These are phyloP conservation scores for Sebastes vulpes DNA, from an alignment of 2,797 vertebrate species.

Conservation along the genomic window DNA sequence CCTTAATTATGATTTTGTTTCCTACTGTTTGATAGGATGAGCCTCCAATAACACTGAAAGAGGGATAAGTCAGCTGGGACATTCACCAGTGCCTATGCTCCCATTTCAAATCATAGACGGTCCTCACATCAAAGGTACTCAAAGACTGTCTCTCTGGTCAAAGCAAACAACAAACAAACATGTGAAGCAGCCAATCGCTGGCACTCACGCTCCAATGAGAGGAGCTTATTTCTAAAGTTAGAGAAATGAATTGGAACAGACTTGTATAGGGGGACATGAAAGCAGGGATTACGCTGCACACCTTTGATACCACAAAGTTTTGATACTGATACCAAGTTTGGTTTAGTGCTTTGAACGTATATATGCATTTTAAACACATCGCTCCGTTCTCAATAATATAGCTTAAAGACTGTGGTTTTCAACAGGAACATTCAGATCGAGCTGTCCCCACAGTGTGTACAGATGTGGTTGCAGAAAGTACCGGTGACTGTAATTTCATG, in stretches of 20 bases:
- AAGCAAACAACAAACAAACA: conserved; percentile 81
- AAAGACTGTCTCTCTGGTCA: conserved; percentile 72
- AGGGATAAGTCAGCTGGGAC: conserved; percentile 65
- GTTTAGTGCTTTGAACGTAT: background rate
- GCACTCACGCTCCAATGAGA: conserved; percentile 53
- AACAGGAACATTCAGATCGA: conserved; percentile 9
- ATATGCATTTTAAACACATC: conserved; percentile 28
- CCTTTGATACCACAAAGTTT: conserved; percentile 60
- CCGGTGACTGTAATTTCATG: conserved; percentile 25
- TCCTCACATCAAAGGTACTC: conserved; percentile 82
- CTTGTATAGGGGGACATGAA: conserved; percentile 32
- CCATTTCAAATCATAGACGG: conserved; percentile 79
- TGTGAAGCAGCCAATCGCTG: conserved; percentile 69
- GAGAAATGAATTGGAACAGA: conserved; percentile 57
- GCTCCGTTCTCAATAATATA: conserved; percentile 4
- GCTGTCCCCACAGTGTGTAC: background rate
- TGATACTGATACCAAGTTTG: conserved; percentile 36
- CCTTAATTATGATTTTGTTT: conserved; percentile 83
- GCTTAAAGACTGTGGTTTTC: background rate
- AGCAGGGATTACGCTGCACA: conserved; percentile 46
- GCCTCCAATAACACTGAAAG: conserved; percentile 70
- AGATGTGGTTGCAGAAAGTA: conserved; percentile 1
- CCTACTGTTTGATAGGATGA: conserved; percentile 77
- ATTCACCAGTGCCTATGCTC: conserved; percentile 58
- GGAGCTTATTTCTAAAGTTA: conserved; percentile 67